These are phyloP conservation scores for Leuciscus waleckii DNA, from an alignment of 2,797 vertebrate species.

Conservation along the genomic window DNA sequence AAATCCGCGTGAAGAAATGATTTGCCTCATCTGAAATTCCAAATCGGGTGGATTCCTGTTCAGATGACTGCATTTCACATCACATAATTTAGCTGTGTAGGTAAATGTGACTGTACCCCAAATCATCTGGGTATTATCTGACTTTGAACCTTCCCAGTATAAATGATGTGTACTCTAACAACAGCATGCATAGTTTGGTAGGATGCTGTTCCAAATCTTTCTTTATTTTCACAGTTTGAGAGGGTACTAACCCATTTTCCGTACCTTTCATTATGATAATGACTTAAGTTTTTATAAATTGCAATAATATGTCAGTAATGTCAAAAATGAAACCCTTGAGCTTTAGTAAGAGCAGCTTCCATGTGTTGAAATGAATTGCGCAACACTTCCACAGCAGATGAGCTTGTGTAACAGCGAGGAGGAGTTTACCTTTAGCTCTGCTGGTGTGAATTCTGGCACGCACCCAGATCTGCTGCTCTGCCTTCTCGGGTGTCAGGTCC, in stretches of 20 bases:
- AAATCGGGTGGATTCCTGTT: background rate
- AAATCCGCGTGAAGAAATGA: background rate
- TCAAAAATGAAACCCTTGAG: slow-evolving; percentile 15
- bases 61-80: background rate
- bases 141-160: background rate
- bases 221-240: background rate
- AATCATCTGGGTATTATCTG: background rate
- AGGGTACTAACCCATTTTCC: background rate
- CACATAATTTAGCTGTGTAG: too few species aligned
- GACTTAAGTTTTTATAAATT: background rate
- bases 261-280: background rate
- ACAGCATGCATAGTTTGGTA: background rate
- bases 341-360: slow-evolving; percentile 25
- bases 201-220: background rate
- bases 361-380: slow-evolving; percentile 31
- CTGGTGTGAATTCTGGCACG: slow-evolving; percentile 97
- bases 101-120: background rate
- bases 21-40: background rate
- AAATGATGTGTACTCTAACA: background rate
- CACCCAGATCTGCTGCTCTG: slow-evolving; percentile 92
- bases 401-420: slow-evolving; percentile 30
- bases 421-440: slow-evolving; percentile 95
- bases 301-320: background rate
- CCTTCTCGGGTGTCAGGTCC: slow-evolving; percentile 86
- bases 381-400: slow-evolving; percentile 7